Evolutionary conservation across 2,888 invertebrate genomes (phyloP).

Genomic region (Abscondita cerata): DNA sequence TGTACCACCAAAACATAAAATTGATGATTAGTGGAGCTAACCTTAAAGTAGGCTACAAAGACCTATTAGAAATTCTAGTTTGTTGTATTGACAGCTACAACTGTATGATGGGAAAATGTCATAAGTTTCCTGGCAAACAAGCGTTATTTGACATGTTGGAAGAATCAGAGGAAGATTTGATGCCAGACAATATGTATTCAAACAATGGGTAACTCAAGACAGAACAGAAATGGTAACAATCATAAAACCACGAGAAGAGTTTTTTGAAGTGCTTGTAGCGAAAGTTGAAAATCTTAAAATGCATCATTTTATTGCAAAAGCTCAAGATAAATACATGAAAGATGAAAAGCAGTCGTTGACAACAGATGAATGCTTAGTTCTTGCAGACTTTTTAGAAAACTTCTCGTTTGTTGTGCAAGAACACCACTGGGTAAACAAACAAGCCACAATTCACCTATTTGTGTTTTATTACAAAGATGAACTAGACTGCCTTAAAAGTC

Average conservation of each 20-base stretch:
- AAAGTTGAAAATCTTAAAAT: background rate
- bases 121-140: background rate
- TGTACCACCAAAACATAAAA: no score
- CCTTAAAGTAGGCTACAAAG: no score
- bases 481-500: background rate
- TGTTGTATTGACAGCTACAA: background rate
- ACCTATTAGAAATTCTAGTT: background rate
- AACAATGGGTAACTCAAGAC: background rate
- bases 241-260: background rate
- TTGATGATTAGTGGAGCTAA: no score
- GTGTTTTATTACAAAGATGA: background rate
- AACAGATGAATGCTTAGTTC: conserved; percentile 1
- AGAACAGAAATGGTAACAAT: background rate
- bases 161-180: background rate
- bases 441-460: background rate
- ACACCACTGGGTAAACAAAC: background rate
- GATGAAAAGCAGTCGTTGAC: background rate
- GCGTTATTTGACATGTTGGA: background rate
- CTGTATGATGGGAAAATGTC: no score
- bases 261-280: background rate
- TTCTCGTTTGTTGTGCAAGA: background rate
- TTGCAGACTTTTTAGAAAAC: background rate
- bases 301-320: background rate
- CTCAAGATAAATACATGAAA: background rate
- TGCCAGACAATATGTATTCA: background rate